These are phyloP conservation scores for Notiomystis cincta DNA, from an alignment of 2,113 vertebrate species.

Conservation along the genomic window DNA sequence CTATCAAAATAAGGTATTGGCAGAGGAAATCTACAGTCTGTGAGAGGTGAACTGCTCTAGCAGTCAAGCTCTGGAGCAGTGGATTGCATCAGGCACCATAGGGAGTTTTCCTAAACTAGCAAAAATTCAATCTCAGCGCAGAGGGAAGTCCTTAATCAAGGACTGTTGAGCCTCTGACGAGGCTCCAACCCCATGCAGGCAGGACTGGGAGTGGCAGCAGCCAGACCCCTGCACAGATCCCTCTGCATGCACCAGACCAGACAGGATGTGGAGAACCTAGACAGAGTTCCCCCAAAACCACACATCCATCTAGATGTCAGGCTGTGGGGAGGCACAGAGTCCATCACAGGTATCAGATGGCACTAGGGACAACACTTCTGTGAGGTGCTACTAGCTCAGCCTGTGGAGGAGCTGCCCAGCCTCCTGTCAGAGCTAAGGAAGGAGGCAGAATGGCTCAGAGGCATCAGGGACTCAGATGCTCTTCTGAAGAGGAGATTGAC, in stretches of 20 bases:
- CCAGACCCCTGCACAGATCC: not conserved
- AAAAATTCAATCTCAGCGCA: not conserved
- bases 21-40: not conserved
- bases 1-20: not conserved
- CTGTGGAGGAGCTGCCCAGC: not conserved
- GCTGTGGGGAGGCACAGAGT: not conserved
- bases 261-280: not conserved
- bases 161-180: not conserved
- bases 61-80: not conserved
- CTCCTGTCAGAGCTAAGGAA: not conserved
- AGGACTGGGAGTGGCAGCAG: not conserved
- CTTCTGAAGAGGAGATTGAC: not conserved
- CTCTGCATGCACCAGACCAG: not conserved
- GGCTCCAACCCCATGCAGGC: not conserved
- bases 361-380: not conserved
- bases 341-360: not conserved
- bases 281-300: not conserved
- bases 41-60: not conserved
- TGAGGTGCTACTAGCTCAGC: not conserved
- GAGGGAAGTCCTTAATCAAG: not conserved
- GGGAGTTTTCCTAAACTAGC: not conserved
- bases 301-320: not conserved
- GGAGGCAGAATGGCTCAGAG: not conserved
- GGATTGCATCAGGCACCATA: not conserved
- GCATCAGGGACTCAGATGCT: accelerated